These are phyloP conservation scores for Psittacula derbiana DNA, from an alignment of 2,797 vertebrate species.

Conservation along the genomic window DNA sequence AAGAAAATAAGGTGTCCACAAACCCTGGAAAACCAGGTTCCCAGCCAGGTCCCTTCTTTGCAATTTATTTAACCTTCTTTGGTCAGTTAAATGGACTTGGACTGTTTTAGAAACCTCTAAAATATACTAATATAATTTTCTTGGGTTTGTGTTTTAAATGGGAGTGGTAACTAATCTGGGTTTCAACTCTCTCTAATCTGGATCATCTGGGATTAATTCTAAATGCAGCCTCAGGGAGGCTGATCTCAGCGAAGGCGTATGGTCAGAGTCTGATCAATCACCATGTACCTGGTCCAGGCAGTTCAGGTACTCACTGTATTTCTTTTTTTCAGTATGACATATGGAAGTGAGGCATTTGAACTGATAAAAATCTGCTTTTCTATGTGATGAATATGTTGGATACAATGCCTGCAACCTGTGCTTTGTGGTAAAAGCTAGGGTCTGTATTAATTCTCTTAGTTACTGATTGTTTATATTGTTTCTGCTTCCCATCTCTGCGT, in stretches of 20 bases:
- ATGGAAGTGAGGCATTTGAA: neutral
- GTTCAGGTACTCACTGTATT: neutral
- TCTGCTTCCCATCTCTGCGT: neutral
- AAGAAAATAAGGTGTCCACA: neutral
- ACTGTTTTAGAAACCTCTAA: neutral
- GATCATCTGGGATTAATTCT: neutral
- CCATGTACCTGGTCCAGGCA: neutral
- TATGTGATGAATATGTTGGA: neutral
- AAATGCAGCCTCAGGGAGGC: neutral
- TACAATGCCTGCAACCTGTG: neutral
- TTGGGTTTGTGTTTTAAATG: neutral
- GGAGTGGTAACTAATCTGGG: neutral
- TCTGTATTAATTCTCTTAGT: neutral
- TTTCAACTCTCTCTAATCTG: neutral
- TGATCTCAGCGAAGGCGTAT: neutral
- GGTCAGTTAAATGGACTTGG: neutral
- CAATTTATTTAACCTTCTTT: neutral
- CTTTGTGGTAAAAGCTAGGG: neutral
- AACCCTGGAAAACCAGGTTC: neutral
- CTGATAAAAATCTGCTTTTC: neutral
- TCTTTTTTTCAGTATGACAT: neutral
- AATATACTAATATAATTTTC: neutral
- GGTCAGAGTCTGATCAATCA: accelerated
- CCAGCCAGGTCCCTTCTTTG: neutral
- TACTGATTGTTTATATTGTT: neutral